A percentile compares a stretch with the other conserved stretches of the same genome.
These are phyloP conservation scores for Camelus bactrianus DNA, from an alignment of 2,113 vertebrate species.

Conservation along the genomic window DNA sequence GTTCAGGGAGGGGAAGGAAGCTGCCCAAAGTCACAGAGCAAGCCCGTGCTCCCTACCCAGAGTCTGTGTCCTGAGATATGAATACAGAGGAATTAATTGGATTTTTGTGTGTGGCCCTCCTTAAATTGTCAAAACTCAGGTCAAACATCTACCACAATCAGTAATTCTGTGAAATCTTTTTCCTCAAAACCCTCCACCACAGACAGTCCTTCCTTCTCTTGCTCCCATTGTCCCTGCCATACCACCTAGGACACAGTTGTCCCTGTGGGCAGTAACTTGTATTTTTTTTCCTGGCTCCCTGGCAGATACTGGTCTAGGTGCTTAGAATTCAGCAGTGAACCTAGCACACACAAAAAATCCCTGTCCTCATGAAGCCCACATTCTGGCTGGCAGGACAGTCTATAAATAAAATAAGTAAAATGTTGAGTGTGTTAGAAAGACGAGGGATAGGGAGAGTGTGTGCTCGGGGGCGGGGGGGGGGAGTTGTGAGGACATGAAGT, in stretches of 20 bases:
- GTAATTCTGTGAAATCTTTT: neutral
- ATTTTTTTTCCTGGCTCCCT: neutral
- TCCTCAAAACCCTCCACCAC: neutral
- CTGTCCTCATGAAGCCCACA: neutral
- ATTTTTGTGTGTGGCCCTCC: neutral
- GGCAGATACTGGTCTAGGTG: neutral
- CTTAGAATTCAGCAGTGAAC: constrained; percentile 15
- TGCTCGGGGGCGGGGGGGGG: no score
- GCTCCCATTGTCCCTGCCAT: neutral
- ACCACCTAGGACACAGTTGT: neutral
- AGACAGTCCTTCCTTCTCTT: neutral
- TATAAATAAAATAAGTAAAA: neutral
- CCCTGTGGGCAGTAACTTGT: neutral
- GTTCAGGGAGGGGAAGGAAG: neutral
- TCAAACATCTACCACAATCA: neutral
- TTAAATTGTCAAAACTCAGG: neutral
- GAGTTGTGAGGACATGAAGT: neutral
- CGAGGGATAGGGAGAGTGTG: neutral
- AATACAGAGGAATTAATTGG: neutral
- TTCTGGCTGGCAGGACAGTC: neutral
- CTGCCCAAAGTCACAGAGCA: neutral
- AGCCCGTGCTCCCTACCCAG: neutral
- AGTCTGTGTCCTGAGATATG: neutral
- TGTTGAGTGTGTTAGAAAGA: neutral
- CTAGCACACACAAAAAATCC: neutral